Conservation (phyloP, 2,113 vertebrate genomes). For the Megalops atlanticus region DNA sequence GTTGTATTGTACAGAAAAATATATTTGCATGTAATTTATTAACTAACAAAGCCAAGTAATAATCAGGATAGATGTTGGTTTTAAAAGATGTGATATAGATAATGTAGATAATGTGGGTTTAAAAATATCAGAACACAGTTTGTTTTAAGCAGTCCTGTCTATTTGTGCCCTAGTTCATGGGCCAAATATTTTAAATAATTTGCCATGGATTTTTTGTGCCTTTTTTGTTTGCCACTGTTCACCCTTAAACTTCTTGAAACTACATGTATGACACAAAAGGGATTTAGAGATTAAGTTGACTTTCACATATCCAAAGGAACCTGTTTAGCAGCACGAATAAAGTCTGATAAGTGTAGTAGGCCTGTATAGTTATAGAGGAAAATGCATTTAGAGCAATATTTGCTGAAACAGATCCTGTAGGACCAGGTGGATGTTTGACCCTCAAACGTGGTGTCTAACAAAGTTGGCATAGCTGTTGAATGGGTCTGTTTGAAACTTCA, state of each 20-base stretch:
- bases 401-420: too few relatives aligned
- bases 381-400: too few relatives aligned
- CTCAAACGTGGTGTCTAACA: neutral
- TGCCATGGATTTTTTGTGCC: neutral
- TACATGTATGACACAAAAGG: neutral
- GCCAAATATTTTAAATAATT: slow-evolving; percentile 51
- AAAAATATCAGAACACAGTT: neutral
- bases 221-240: neutral
- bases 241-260: neutral
- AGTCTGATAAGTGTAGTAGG: neutral
- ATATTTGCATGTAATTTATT: slow-evolving; percentile 44
- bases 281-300: neutral
- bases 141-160: slow-evolving; percentile 27
- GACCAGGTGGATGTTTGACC: neutral
- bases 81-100: too few relatives aligned
- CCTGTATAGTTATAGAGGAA: neutral
- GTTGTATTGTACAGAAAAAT: slow-evolving; percentile 22
- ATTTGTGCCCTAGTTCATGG: slow-evolving; percentile 39
- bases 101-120: slow-evolving; percentile 32
- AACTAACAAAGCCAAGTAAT: slow-evolving; percentile 21
- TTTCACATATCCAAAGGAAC: neutral
- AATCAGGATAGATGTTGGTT: slow-evolving; percentile 28
- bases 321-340: neutral
- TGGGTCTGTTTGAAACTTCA: slow-evolving; percentile 24
- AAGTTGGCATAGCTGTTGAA: neutral